Percentiles rank a stretch among this genome's conserved stretches.
These are phyloP conservation scores for Xenus cinereus DNA, from an alignment of 2,113 vertebrate genomes.

Conservation along the genomic window DNA sequence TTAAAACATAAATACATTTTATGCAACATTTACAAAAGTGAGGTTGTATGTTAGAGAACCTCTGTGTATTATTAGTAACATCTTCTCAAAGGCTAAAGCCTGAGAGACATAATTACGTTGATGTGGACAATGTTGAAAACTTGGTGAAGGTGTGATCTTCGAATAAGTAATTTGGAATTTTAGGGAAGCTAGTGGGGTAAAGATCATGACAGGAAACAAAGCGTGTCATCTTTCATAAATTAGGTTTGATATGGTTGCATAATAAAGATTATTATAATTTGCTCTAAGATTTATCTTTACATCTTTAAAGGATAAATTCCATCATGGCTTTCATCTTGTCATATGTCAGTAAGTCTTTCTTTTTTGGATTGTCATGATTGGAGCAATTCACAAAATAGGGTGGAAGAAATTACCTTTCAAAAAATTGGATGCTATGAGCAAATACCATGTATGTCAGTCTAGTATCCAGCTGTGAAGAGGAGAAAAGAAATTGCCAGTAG, in stretches of 20 bases:
- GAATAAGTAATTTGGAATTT: background rate
- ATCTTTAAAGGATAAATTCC: background rate
- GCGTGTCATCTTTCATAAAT: background rate
- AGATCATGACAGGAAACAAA: background rate
- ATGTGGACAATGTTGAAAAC: background rate
- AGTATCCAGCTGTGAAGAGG: background rate
- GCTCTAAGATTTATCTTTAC: background rate
- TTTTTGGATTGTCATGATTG: background rate
- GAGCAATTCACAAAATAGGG: background rate
- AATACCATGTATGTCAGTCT: background rate
- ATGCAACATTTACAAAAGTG: background rate
- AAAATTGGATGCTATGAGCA: conserved; percentile 9
- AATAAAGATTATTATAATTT: background rate
- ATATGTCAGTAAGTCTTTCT: background rate
- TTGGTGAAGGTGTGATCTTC: background rate
- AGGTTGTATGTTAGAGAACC: background rate
- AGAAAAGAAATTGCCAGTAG: background rate
- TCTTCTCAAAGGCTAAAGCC: background rate
- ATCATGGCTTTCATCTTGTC: background rate
- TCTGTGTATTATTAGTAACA: background rate
- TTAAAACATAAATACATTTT: background rate
- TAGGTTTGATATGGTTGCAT: background rate
- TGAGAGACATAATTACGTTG: background rate
- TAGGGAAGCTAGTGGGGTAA: background rate
- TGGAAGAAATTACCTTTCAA: conserved; percentile 16